These are phyloP conservation scores for Raja brachyura DNA, from an alignment of 2,113 vertebrate species.

Conservation along the genomic window DNA sequence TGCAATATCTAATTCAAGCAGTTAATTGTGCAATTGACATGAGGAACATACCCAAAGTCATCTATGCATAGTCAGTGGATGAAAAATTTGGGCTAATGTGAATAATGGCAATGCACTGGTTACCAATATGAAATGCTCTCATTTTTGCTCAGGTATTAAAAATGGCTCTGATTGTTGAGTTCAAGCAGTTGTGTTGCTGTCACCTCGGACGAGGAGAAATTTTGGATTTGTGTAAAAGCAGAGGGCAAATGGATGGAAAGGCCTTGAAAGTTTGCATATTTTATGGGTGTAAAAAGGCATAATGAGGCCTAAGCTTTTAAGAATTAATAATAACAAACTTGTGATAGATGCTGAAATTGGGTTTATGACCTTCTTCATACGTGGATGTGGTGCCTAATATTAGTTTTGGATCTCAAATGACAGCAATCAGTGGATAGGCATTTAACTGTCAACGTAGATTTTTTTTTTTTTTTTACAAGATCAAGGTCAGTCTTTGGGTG, in stretches of 20 bases:
- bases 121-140: neutral
- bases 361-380: neutral
- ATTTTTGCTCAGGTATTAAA: neutral
- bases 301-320: neutral
- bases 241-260: neutral
- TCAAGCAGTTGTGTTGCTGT: neutral
- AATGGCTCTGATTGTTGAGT: neutral
- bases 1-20: neutral
- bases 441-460: neutral
- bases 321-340: neutral
- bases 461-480: constrained; percentile 1
- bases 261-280: neutral
- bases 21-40: neutral
- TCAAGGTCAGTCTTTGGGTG: neutral
- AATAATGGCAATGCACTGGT: neutral
- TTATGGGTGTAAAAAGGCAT: neutral
- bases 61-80: neutral
- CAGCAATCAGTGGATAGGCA: neutral
- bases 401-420: neutral
- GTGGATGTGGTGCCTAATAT: neutral
- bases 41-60: neutral
- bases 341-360: neutral
- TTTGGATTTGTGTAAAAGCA: neutral
- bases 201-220: neutral
- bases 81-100: neutral